Evolutionary conservation across 2,113 vertebrate species (phyloP), one percentile per base, ranked within the genome.

Genomic region (Thunnus thynnus): DNA sequence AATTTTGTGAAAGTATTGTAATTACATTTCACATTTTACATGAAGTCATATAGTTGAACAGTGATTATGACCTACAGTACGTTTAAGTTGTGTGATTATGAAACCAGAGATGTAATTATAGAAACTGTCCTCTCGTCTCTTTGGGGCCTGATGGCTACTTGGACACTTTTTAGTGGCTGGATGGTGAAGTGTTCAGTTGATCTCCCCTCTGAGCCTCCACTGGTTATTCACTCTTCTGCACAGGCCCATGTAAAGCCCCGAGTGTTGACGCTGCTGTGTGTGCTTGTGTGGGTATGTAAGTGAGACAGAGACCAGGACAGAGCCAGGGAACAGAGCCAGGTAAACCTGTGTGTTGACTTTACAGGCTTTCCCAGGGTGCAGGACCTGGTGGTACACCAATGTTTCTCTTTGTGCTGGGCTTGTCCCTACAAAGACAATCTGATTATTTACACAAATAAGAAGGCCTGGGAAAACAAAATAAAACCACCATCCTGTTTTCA

Each of bases 281-380:
- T 78, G 78, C 83, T 61, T 71, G 44, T 83, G 75, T 83, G 76
- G 68, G 16, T 63, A 17, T 58, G 22, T 69, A 41, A 41, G 62
- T 17, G 72, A 69, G 52, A 55, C 30, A 47, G 74, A 85, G 36
- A 41, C 36, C 36, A 9, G 36, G 36, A 41, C 55, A 60, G 62
- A 74, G 61, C 58, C 41, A 65, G 76, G 70, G 83, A 84, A 12
- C 54, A 64, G 67, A 68, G 76, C 83, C 85, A 77, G 79, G 71
- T 72, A 79, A 91, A 89, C 85, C 85, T 80, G 88, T 3, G 61
- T 93, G 87, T 91, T 95, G 83, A 91, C 89, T 88, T 88, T 89
- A 25, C 73, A 72, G 66, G 50, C 82, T 91, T 86, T 93, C 88
- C 74, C 76, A 84, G 75, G 79, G 76, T 86, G 76, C 73, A 83